Evolutionary conservation across 2,113 vertebrate species (phyloP), one percentile per base, ranked within the genome.

Genomic region (Poicephalus meyeri): DNA sequence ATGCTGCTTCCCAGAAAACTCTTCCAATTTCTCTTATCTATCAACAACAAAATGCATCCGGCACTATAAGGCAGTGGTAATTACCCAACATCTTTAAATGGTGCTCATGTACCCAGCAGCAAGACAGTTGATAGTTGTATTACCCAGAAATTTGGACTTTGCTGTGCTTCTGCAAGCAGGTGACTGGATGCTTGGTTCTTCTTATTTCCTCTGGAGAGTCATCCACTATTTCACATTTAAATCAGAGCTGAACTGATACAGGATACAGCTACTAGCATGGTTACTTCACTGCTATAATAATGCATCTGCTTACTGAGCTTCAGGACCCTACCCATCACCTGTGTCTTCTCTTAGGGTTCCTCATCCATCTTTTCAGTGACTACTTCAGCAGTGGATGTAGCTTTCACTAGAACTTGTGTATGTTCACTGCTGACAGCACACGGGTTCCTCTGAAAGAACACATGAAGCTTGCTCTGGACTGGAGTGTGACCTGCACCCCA

Each of bases 341-440:
- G 25, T 44, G 16, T 26, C 35, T 42, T 82, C 46, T 69, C 44
- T 18, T 21, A 16, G 44, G 1, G 4, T 14, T 88, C 60, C 49
- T 7, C 1, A 3, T 44, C 55, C 0, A 0, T 23, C 29, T 55
- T n/a, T 53, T 37, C 82, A 55, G 55, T n/a, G 37, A n/a, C 37
- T 17, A 11, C 24, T 72, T 44, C 29, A 76, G 64, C 6, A 12
- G 16, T 19, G n/a, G n/a, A 76, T 72, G 55, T 21, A 69, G 14
- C 29, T 79, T 71, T 65, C 42, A 49, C 21, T n/a, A 35, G 15
- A 78, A 49, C 18, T 71, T 39, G 41, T 21, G 2, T 39, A 7
- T 8, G 11, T 44, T 84, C 46, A 29, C n/a, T 4, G 3, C 33
- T 84, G 70, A 24, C 4, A 8, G n/a, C 35, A 37, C 1, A 1